Conservation (phyloP, 2,797 vertebrate genomes). For the Poeciliopsis infans region DNA sequence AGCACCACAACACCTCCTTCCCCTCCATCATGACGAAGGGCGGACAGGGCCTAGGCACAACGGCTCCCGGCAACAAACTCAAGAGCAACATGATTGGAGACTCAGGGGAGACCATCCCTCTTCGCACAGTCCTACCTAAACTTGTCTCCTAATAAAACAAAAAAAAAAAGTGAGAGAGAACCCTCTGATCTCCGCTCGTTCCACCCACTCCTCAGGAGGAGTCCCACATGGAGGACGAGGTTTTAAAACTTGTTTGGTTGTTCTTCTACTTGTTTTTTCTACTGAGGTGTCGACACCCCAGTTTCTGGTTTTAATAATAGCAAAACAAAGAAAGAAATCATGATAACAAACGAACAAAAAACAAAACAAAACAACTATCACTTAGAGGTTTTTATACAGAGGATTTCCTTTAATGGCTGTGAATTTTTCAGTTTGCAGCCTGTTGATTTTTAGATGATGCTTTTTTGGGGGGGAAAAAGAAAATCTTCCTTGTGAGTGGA, state of each 20-base stretch:
- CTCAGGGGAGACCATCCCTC: slow-evolving; percentile 85
- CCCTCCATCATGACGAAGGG: slow-evolving; percentile 90
- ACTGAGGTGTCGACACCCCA: slow-evolving; percentile 78
- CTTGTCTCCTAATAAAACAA: slow-evolving; percentile 87
- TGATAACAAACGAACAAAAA: slow-evolving; percentile 38
- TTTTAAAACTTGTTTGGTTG: slow-evolving; percentile 77
- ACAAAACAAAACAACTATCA: slow-evolving; percentile 61
- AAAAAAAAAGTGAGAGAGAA: slow-evolving; percentile 27
- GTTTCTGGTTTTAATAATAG: slow-evolving; percentile 74
- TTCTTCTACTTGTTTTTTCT: slow-evolving; percentile 75
- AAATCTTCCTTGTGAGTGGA: slow-evolving; percentile 58
- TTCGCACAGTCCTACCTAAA: slow-evolving; percentile 95
- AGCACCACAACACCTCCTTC: slow-evolving; percentile 88
- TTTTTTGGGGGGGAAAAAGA: slow-evolving; percentile 48
- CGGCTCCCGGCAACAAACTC: slow-evolving; percentile 89
- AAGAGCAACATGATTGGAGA: slow-evolving; percentile 90
- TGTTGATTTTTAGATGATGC: slow-evolving; percentile 62
- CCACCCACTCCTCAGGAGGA: slow-evolving; percentile 74
- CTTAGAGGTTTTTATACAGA: slow-evolving; percentile 70
- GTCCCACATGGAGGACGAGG: slow-evolving; percentile 48
- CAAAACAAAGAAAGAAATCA: slow-evolving; percentile 50
- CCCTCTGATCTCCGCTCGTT: slow-evolving; percentile 42
- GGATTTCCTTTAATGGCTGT: slow-evolving; percentile 50
- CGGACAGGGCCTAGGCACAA: slow-evolving; percentile 79
- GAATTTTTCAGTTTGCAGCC: slow-evolving; percentile 61